phyloP scores from a whole-genome alignment of 2,888 invertebrate species.

The Parasteatoda lunata region DNA sequence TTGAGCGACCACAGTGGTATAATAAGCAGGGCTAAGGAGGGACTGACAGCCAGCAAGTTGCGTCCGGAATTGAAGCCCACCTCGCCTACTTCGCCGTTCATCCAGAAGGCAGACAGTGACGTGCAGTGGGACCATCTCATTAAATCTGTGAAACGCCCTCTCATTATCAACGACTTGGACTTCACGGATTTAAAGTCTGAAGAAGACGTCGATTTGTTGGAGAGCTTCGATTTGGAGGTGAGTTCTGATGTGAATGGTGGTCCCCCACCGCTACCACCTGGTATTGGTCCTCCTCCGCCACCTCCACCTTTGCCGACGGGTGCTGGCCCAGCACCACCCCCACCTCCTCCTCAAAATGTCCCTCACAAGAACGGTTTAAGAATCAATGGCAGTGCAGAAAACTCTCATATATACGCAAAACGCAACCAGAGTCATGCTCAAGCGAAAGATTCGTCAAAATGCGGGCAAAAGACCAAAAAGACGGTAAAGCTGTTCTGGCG shows the following conservation, averaged over 20 bases:
- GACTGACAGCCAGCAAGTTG: constrained; percentile 51
- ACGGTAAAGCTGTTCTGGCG: constrained; percentile 99
- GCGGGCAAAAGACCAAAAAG: constrained; percentile 83
- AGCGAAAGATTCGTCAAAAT: constrained; percentile 4
- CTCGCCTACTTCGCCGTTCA: constrained; percentile 28
- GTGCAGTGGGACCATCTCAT: constrained; percentile 95
- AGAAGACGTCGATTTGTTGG: constrained; percentile 83
- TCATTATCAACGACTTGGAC: constrained; percentile 92
- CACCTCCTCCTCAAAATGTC: constrained; percentile 52
- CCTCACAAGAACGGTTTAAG: not conserved
- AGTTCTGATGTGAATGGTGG: constrained; percentile 28
- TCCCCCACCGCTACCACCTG: constrained; percentile 55
- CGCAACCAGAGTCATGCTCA: constrained; percentile 50
- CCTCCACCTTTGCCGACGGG: constrained; percentile 65
- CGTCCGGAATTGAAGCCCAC: constrained; percentile 39
- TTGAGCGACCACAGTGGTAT: constrained; percentile 59
- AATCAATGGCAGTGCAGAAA: constrained; percentile 3
- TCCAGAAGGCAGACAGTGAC: constrained; percentile 67
- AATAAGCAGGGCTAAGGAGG: constrained; percentile 65
- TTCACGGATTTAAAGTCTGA: constrained; percentile 93
- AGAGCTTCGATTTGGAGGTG: constrained; percentile 25
- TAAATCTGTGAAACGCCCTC: constrained; percentile 81
- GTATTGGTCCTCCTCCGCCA: constrained; percentile 62
- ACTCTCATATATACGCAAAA: constrained; percentile 37
- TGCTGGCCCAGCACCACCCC: constrained; percentile 27